These are phyloP conservation scores for Limnephilus rhombicus DNA, from an alignment of 2,888 invertebrate genomes.

Conservation along the genomic window DNA sequence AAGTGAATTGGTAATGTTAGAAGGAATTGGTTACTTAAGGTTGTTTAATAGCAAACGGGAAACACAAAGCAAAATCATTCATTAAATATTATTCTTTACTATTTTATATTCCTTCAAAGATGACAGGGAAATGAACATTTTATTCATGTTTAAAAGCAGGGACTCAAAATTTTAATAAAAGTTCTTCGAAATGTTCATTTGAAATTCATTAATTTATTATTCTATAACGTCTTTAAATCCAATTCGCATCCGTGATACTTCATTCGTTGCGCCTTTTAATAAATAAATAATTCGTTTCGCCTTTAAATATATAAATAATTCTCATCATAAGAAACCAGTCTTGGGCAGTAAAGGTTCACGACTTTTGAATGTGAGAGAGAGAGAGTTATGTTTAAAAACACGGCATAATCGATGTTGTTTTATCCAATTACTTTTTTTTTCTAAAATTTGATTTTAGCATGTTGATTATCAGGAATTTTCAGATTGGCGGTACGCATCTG, in stretches of 20 bases:
- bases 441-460: no score
- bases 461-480: no score
- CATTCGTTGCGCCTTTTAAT: background rate
- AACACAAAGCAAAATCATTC: background rate
- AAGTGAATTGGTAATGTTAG: background rate
- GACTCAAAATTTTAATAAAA: background rate
- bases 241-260: background rate
- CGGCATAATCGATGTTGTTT: no score
- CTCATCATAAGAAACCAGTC: background rate
- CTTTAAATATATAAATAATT: background rate
- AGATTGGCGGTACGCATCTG: no score
- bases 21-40: background rate
- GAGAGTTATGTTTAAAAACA: no score
- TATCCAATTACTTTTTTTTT: no score
- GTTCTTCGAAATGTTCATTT: background rate
- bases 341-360: background rate
- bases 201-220: background rate
- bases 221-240: background rate
- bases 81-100: background rate
- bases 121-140: background rate
- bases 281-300: background rate
- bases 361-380: background rate
- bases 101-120: background rate
- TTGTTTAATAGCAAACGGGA: background rate
- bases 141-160: background rate